Evolutionary conservation across 2,797 vertebrate species (phyloP).

Genomic region (Epinephelus awoara): DNA sequence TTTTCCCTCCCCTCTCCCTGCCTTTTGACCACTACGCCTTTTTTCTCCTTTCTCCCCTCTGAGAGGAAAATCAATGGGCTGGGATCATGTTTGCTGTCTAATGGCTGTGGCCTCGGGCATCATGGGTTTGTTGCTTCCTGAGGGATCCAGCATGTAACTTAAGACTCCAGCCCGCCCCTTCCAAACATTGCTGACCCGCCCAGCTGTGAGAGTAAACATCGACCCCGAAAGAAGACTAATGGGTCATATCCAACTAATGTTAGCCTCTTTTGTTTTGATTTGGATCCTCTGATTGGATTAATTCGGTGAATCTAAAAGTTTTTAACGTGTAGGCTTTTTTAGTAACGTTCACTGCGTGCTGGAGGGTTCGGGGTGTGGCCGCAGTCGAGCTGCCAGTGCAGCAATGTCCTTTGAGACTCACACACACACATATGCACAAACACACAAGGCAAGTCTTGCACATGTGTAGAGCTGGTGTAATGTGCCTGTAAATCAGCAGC

Average conservation of each 20-base stretch:
- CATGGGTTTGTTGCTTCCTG: constrained; percentile 70
- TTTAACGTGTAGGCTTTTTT: constrained; percentile 11
- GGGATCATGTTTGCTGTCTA: constrained; percentile 83
- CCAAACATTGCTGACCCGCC: constrained; percentile 50
- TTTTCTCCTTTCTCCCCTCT: constrained; percentile 11
- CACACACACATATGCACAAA: constrained; percentile 12
- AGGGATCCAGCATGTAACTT: constrained; percentile 76
- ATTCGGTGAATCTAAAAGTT: background rate
- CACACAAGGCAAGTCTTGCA: constrained; percentile 19
- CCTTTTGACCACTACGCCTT: constrained; percentile 50
- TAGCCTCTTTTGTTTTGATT: background rate
- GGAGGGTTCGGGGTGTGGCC: constrained; percentile 57
- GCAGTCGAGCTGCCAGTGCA: constrained; percentile 40
- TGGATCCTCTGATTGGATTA: background rate
- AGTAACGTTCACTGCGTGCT: constrained; percentile 2
- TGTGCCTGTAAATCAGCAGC: constrained; percentile 54
- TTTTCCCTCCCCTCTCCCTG: constrained; percentile 38
- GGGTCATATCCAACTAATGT: background rate
- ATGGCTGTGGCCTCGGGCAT: constrained; percentile 71
- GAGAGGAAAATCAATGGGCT: constrained; percentile 82
- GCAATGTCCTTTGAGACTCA: constrained; percentile 55
- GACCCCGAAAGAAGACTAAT: constrained; percentile 23
- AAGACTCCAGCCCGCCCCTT: constrained; percentile 59
- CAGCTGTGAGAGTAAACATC: constrained; percentile 53
- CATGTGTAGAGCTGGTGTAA: constrained; percentile 19